Evolutionary conservation across 1,140 invertebrate species (phyloP).

Genomic region (Drosophila setifemur): DNA sequence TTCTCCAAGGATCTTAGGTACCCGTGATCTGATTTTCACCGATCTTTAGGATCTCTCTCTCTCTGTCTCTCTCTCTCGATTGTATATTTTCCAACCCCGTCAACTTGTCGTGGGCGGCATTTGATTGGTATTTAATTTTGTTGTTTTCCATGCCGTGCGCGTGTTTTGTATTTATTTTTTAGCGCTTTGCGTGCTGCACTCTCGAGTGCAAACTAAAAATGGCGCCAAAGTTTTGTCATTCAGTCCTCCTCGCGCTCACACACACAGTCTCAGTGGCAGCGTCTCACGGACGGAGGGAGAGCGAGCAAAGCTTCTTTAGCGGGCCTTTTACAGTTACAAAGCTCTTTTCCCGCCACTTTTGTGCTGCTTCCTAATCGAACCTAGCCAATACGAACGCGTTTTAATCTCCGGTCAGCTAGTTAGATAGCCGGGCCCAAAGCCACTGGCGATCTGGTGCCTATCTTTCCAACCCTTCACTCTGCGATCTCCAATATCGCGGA

Average conservation of each 20-base stretch:
- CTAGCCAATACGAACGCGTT: no score
- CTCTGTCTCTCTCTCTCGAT: not conserved
- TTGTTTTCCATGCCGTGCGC: slow-evolving; percentile 40
- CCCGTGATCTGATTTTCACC: not conserved
- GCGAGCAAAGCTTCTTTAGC: slow-evolving; percentile 33
- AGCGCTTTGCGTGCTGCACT: slow-evolving; percentile 67
- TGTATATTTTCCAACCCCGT: no score
- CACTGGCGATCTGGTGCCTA: slow-evolving; percentile 5
- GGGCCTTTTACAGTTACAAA: slow-evolving; percentile 54
- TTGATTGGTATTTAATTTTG: slow-evolving; percentile 26
- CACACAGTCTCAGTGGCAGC: slow-evolving; percentile 10
- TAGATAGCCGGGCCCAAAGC: slow-evolving; percentile 4
- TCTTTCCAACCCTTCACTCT: not conserved
- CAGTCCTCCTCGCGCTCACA: slow-evolving; percentile 27
- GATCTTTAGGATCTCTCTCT: not conserved
- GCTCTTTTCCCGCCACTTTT: slow-evolving; percentile 67
- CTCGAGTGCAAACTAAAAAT: slow-evolving; percentile 74
- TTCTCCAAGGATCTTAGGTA: no score
- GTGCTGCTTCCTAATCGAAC: slow-evolving; percentile 15
- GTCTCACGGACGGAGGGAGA: slow-evolving; percentile 5
- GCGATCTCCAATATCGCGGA: not conserved
- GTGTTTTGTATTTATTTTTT: slow-evolving; percentile 48
- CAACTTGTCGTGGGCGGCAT: not conserved
- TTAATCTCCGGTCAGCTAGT: no score
- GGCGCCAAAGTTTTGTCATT: slow-evolving; percentile 69